Conservation (phyloP, 2,797 vertebrate species). For the Microctenopoma stevenorrisi region DNA sequence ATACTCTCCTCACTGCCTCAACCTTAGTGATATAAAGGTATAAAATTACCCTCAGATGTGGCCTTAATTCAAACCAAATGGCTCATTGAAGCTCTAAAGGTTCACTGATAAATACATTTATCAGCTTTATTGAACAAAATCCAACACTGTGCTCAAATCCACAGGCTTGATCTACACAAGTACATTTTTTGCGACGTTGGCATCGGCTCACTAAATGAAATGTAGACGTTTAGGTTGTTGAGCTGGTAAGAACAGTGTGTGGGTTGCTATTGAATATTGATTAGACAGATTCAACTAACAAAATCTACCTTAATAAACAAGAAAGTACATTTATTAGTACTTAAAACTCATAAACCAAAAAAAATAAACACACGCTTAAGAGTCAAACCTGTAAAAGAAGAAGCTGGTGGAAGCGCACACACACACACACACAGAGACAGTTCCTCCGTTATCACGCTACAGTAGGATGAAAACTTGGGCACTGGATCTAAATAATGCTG, state of each 20-base stretch:
- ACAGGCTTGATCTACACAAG: conserved; percentile 63
- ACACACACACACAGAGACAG: conserved; percentile 6
- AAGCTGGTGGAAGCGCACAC: neutral
- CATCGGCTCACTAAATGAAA: conserved; percentile 55
- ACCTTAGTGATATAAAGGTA: conserved; percentile 67
- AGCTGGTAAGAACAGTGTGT: neutral
- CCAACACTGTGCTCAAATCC: conserved; percentile 79
- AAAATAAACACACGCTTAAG: conserved; percentile 1
- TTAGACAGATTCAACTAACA: too few species aligned
- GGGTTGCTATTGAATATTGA: neutral
- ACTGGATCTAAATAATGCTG: neutral
- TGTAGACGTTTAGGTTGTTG: conserved; percentile 46
- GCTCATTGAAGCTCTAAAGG: conserved; percentile 75
- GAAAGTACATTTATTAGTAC: neutral
- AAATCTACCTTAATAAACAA: neutral
- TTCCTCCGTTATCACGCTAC: neutral
- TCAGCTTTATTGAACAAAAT: conserved; percentile 87
- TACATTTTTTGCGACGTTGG: conserved; percentile 59
- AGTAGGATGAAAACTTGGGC: conserved; percentile 4
- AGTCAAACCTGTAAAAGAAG: conserved; percentile 39
- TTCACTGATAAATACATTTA: conserved; percentile 84
- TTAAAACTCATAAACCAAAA: neutral
- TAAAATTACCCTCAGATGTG: conserved; percentile 87
- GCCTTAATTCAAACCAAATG: conserved; percentile 85
- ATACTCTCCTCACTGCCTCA: conserved; percentile 78